Percentiles rank a stretch among this genome's conserved stretches.
Conservation (phyloP, 2,113 vertebrate species). For the Anser brachyrhynchus region DNA sequence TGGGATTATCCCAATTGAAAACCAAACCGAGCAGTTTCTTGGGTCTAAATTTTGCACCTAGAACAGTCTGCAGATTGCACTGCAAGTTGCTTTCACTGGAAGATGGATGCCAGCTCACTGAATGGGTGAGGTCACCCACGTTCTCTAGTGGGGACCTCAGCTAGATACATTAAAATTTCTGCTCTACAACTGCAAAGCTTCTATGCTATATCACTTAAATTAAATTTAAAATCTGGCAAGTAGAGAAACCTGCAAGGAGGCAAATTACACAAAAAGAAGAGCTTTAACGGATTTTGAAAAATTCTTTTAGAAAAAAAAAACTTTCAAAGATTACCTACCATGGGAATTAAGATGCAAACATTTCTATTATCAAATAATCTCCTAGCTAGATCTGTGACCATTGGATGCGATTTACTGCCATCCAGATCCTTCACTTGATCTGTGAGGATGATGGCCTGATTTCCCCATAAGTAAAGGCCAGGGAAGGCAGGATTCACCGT, state of each 20-base stretch:
- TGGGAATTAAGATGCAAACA: neutral
- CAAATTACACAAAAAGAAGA: neutral
- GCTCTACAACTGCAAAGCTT: neutral
- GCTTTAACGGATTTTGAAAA: neutral
- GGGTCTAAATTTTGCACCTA: neutral
- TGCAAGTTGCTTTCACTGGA: neutral
- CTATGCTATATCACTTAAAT: neutral
- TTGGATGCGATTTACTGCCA: neutral
- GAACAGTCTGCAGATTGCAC: neutral
- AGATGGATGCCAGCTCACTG: neutral
- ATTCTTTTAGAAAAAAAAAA: neutral
- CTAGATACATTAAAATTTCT: neutral
- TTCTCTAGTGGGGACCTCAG: neutral
- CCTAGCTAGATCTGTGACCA: neutral
- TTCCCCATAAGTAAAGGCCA: neutral
- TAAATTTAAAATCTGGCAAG: neutral
- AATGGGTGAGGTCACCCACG: neutral
- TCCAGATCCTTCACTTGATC: neutral
- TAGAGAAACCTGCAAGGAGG: neutral
- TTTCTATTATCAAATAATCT: neutral
- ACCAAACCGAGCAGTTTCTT: neutral
- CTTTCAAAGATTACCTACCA: neutral
- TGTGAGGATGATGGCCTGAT: neutral
- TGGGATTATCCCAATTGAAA: neutral
- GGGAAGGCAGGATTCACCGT: neutral